Conservation (phyloP, 1,140 invertebrate genomes). For the Lasaia peninsularis region DNA sequence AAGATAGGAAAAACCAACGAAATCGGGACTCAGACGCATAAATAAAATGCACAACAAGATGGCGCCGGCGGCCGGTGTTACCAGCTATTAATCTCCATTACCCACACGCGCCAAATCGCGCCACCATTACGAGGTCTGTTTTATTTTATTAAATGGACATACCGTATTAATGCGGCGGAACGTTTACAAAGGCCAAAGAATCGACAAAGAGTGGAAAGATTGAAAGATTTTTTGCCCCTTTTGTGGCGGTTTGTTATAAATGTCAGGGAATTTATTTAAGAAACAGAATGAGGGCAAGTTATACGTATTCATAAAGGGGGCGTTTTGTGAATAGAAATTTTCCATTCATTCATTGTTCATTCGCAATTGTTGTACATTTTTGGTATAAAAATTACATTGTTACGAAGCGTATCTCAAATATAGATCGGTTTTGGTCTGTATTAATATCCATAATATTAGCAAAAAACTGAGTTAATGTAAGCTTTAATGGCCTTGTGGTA, state of each 20-base stretch:
- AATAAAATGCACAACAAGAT: constrained; percentile 65
- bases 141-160: constrained; percentile 72
- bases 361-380: constrained; percentile 7
- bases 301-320: constrained; percentile 28
- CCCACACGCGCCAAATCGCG: constrained; percentile 63
- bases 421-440: neutral
- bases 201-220: constrained; percentile 41
- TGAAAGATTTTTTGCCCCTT: constrained; percentile 52
- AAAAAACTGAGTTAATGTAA: no score
- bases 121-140: constrained; percentile 59
- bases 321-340: constrained; percentile 17
- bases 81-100: constrained; percentile 73
- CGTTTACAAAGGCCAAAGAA: constrained; percentile 63
- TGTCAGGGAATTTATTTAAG: constrained; percentile 44
- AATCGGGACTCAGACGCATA: constrained; percentile 57
- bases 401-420: neutral
- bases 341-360: neutral
- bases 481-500: no score
- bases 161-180: constrained; percentile 64
- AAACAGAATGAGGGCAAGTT: constrained; percentile 30
- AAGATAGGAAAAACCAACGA: constrained; percentile 9
- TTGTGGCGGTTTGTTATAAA: constrained; percentile 55
- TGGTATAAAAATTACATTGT: neutral
- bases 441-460: no score
- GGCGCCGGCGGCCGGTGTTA: constrained; percentile 54